Evolutionary conservation across 2,113 vertebrate genomes (phyloP).

Genomic region (Peromyscus californicus): DNA sequence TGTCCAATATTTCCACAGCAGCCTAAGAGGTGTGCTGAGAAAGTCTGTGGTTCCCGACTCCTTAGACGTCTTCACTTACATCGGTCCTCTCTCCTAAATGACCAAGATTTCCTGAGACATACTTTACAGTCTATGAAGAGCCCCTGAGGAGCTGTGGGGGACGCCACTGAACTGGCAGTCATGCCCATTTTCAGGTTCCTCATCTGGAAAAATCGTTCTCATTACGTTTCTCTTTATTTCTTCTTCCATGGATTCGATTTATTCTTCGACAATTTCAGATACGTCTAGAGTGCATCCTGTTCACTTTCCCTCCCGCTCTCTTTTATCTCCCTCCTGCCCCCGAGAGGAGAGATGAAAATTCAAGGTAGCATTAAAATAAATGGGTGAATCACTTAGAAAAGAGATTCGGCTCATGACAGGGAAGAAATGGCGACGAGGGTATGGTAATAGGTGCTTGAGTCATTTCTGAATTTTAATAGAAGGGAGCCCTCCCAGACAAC

Average conservation of each 20-base stretch:
- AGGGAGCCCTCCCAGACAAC: slow-evolving; percentile 36
- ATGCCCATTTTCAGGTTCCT: slow-evolving; percentile 15
- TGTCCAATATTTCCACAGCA: background rate
- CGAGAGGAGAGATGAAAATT: slow-evolving; percentile 11
- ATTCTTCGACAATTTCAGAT: background rate
- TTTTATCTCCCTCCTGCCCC: background rate
- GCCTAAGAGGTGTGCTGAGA: background rate
- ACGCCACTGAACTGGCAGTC: background rate
- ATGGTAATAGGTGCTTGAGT: background rate
- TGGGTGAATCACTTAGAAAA: slow-evolving; percentile 29
- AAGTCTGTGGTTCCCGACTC: background rate
- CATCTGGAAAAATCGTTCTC: slow-evolving; percentile 48
- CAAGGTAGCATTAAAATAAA: slow-evolving; percentile 67
- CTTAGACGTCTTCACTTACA: slow-evolving; percentile 39
- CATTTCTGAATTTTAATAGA: slow-evolving; percentile 13
- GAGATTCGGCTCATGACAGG: slow-evolving; percentile 66
- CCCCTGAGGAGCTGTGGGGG: background rate
- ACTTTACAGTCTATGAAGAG: slow-evolving; percentile 31
- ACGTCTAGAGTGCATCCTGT: background rate
- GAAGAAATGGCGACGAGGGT: slow-evolving; percentile 47
- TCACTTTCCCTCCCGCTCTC: background rate
- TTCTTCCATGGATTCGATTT: background rate
- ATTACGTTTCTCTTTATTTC: slow-evolving; percentile 17
- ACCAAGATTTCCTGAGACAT: slow-evolving; percentile 36
- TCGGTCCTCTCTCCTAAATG: slow-evolving; percentile 43